Evolutionary conservation across 2,888 invertebrate species (phyloP), one percentile per base, ranked within the genome.

Genomic region (Hirtodrosophila cameraria): DNA sequence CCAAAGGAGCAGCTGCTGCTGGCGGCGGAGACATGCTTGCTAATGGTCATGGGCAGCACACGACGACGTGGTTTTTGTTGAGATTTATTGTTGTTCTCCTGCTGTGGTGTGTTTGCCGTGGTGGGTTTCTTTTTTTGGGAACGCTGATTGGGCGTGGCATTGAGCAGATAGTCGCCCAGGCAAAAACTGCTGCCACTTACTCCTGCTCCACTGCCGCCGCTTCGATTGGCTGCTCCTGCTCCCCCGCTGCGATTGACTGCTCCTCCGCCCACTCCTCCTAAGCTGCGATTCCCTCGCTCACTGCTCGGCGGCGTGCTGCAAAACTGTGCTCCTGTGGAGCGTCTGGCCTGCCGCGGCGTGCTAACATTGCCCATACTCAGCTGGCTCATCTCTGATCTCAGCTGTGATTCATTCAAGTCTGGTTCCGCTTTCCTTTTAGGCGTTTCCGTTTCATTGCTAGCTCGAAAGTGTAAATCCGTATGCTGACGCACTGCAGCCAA

Each of bases 401-500:
- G 18, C 18, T 39, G 58, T 2, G 75, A 75, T 16, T 77, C 81
- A 53, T 77, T 74, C 0, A 61, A 6, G 0, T 63, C 55, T 6
- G 18, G 27, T 3, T 64, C 48, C 20, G 20, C 20, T 11, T 61
- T 16, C n/a, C 27, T 67, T 9, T 76, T 39, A 4, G 87, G 81
- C 0, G 86, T 79, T 0, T 89, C 89, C 3, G 69, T 53, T 12
- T 75, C 81, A 9, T 64, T 73, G 7, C 49, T 58, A 0, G 11
- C 8, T 1, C 75, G 86, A n/a, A 87, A 76, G 57, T 89, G 93
- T 90, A 90, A 90, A 60, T 93, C 92, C 28, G 93, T 93, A 81
- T 93, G 92, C 70, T 89, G 92, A 41, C 93, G 91, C 64, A 94
- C 80, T 82, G 92, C 92, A 16, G 93, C 92, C 61, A 93, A 86